Base-by-base conservation (phyloP, 1,140 invertebrate genomes). In the Bombus fervidus region DNA sequence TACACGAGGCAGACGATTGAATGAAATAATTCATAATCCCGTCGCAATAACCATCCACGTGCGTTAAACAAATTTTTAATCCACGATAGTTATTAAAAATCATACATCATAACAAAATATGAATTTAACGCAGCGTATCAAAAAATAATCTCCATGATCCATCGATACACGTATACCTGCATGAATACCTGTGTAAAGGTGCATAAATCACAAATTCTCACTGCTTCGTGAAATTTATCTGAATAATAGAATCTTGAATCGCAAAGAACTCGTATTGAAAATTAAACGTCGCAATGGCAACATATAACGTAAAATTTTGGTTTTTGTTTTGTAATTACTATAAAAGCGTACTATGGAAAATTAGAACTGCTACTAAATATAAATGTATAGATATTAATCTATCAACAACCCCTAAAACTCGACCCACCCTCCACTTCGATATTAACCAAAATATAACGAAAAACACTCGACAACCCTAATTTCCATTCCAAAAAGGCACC, bases 11-110 rank as follows among this genome's bases (percentile, higher is more conserved):
- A 22, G 31, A 25, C 31, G 31, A 22, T 15, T 25, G 66, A 68
- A 68, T 25, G 66, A 68, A 68, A 68, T 68, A 68, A 68, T 37
- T 68, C 18, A 68, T 34, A 68, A 68, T 68, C 18, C 66, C 31
- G 37, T 68, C 66, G 34, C 31, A 37, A 68, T 68, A 22, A 68
- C 31, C 66, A 22, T 34, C 31, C 66, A 68, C 31, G 9, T 9
- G 2, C 8, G 66, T 18, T 18, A 22, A 34, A 68, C 31, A 68
- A 34, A 68, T 68, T 68, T 9, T 68, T 68, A 68, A 68, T 34
- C 66, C 66, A 8, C 47, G 47, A 22, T 8, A 53, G 47, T 37
- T 68, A 68, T 68, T 68, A 34, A 68, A 68, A 34, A 68, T 10
- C 31, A 34, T 22, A 68, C 12, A 15, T 64, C 10, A 15, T 31